Evolutionary conservation across 2,113 vertebrate genomes (phyloP), one percentile per base, ranked within the genome.

Genomic region (Rhinoptilus africanus): DNA sequence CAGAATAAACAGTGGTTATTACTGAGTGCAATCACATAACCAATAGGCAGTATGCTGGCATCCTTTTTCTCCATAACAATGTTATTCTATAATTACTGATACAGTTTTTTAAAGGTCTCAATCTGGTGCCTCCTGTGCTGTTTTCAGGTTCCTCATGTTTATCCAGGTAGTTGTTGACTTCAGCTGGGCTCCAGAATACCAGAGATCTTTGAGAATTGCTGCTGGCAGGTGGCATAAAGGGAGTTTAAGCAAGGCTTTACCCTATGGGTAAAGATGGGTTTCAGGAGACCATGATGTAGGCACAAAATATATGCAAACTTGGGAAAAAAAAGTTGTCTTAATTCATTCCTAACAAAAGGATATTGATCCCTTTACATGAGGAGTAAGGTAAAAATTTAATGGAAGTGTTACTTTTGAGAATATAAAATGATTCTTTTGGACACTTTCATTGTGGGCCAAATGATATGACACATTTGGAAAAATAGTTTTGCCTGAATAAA

Each of bases 241-340:
- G 17, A 76, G 37, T 64, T 93, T 43, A 30, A n/a, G 53, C 28
- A 71, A 69, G 26, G 34, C 45, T 81, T 86, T 50, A 62, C 1
- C 41, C 28, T 59, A 26, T 74, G n/a, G n/a, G n/a, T n/a, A n/a
- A 57, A 68, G 30, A 24, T 62, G 45, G 7, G 21, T 91, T 94
- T 94, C 73, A 73, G 83, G 80, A 81, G 54, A 39, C 37, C 11
- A 9, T 30, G 11, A 30, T 32, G 13, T 32, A 80, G 34, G 12
- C 59, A 81, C 14, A 53, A 86, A 62, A 60, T 66, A 3, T 74
- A 73, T 88, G 89, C 39, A 27, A 77, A 13, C 39, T 79, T 79
- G 74, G 20, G 1, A 32, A 37, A 32, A 14, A 13, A 6, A 5
- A 9, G 3, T 10, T 16, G 12, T 21, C 21, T 41, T 2, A 3